phyloP scores from a whole-genome alignment of 2,113 vertebrate genomes.

The Rattus norvegicus region GRCr8 NC_086028.1:70348001-70348500 shows the following conservation, averaged over 20 bases:
- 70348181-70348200: neutral
- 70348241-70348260: neutral
- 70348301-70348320: too few species aligned
- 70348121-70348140: slow-evolving; percentile 54
- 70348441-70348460: neutral
- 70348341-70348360: neutral
- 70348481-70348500: neutral
- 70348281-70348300: too few species aligned
- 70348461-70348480: neutral
- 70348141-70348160: slow-evolving; percentile 24
- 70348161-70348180: neutral
- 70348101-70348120: slow-evolving; percentile 33
- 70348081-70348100: slow-evolving; percentile 41
- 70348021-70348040: neutral
- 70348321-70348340: neutral
- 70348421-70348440: neutral
- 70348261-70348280: neutral
- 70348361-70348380: neutral
- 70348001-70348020: neutral
- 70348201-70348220: neutral
- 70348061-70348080: neutral
- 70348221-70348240: neutral
- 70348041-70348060: neutral
- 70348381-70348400: neutral
- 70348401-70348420: neutral